Conservation (phyloP, 2,888 invertebrate genomes). For the Muschampia plurimacula region DNA sequence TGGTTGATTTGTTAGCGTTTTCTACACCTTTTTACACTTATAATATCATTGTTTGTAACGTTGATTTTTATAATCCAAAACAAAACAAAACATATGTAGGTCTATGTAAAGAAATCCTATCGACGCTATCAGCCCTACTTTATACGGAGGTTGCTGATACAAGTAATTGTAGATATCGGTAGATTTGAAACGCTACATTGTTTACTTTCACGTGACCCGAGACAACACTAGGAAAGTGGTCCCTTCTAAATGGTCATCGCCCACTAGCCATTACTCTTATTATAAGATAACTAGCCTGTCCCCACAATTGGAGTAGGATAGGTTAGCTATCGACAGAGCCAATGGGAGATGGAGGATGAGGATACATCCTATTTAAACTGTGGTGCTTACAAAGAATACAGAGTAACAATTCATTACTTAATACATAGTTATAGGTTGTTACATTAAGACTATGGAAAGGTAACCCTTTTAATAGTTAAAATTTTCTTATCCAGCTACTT, state of each 20-base stretch:
- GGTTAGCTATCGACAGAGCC: constrained; percentile 33
- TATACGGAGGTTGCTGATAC: constrained; percentile 34
- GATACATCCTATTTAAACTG: background rate
- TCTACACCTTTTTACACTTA: too few species aligned
- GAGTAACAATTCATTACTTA: too few species aligned
- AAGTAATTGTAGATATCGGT: constrained; percentile 35
- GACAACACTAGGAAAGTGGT: constrained; percentile 52
- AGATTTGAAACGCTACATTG: constrained; percentile 35
- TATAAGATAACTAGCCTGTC: constrained; percentile 51
- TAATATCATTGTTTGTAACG: too few species aligned
- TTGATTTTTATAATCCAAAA: too few species aligned
- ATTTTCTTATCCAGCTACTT: too few species aligned
- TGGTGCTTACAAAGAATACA: background rate
- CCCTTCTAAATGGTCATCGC: constrained; percentile 51
- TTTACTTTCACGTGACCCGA: constrained; percentile 51
- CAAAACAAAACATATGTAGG: too few species aligned
- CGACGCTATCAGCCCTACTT: constrained; percentile 4
- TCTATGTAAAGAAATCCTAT: too few species aligned
- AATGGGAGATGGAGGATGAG: background rate
- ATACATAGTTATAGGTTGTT: too few species aligned
- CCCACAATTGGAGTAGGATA: constrained; percentile 46
- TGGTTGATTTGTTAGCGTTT: too few species aligned
- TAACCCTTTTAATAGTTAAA: too few species aligned
- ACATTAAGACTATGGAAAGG: too few species aligned
- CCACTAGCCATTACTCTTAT: constrained; percentile 51